A percentile compares a stretch with the other conserved stretches of the same genome.
phyloP scores from a whole-genome alignment of 2,797 vertebrate species.

The Salmo trutta region DNA sequence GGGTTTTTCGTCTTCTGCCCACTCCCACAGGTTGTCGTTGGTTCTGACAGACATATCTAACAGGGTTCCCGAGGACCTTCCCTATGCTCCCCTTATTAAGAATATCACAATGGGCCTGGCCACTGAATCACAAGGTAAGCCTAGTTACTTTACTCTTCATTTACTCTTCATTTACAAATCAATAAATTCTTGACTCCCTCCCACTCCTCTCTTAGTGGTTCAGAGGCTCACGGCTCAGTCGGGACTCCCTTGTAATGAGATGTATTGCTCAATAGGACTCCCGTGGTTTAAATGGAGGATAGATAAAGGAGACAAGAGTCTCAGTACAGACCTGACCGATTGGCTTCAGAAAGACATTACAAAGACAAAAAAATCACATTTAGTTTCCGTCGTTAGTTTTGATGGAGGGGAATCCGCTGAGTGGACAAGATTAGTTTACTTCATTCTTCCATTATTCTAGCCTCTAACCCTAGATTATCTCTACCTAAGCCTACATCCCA shows the following conservation, averaged over 20 bases:
- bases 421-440: constrained; percentile 5
- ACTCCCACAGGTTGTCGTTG: constrained; percentile 26
- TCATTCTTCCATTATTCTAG: not conserved
- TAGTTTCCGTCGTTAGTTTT: constrained; percentile 33
- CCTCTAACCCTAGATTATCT: constrained; percentile 12
- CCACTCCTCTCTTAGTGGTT: constrained; percentile 16
- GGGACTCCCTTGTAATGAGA: not conserved
- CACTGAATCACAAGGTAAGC: constrained; percentile 70
- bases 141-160: constrained; percentile 49
- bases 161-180: constrained; percentile 13
- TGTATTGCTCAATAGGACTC: not conserved
- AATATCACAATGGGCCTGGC: constrained; percentile 58
- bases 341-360: constrained; percentile 26
- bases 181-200: constrained; percentile 17
- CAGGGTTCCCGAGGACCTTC: constrained; percentile 65
- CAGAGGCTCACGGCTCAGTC: not conserved
- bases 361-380: constrained; percentile 26
- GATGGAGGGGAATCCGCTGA: constrained; percentile 23
- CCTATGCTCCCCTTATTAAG: constrained; percentile 59
- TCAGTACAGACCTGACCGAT: constrained; percentile 6
- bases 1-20: not conserved
- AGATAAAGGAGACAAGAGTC: constrained; percentile 17
- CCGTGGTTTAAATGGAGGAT: not conserved
- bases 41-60: constrained; percentile 31
- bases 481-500: not conserved